Conservation (phyloP, 2,888 invertebrate species). For the Acanthosoma haemorrhoidale region DNA sequence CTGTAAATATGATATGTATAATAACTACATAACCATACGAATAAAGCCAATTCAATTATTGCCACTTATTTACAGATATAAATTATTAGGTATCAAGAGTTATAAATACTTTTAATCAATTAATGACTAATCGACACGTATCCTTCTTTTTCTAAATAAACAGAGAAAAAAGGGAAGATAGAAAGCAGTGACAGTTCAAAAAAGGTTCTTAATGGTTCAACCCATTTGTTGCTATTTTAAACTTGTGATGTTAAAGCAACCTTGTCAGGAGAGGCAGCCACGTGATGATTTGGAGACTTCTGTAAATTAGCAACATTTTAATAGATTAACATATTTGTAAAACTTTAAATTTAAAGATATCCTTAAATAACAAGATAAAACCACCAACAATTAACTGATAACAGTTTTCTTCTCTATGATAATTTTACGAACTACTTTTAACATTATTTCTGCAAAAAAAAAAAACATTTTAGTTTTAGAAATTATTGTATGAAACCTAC, state of each 20-base stretch:
- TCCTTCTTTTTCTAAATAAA: not conserved
- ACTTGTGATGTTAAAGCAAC: slow-evolving; percentile 34
- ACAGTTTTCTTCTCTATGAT: no score
- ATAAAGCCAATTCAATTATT: slow-evolving; percentile 4
- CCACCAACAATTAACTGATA: no score
- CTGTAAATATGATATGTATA: slow-evolving; percentile 5
- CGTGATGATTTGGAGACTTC: slow-evolving; percentile 39
- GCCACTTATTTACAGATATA: slow-evolving; percentile 12
- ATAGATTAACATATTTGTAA: no score
- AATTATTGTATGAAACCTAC: no score
- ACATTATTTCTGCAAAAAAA: no score
- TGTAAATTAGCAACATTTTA: slow-evolving; percentile 33
- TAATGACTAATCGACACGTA: not conserved
- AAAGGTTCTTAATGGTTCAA: slow-evolving; percentile 1
- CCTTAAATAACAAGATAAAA: no score
- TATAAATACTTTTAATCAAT: not conserved
- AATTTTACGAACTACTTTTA: no score
- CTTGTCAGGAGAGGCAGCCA: slow-evolving; percentile 40
- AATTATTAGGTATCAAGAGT: not conserved
- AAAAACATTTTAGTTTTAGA: no score
- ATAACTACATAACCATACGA: not conserved
- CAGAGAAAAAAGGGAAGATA: not conserved
- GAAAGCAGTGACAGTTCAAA: not conserved
- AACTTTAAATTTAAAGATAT: no score
- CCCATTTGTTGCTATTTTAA: not conserved